A percentile compares a stretch with the other conserved stretches of the same genome.
phyloP scores from a whole-genome alignment of 2,888 invertebrate genomes.

The Syrista parreyssii region DNA sequence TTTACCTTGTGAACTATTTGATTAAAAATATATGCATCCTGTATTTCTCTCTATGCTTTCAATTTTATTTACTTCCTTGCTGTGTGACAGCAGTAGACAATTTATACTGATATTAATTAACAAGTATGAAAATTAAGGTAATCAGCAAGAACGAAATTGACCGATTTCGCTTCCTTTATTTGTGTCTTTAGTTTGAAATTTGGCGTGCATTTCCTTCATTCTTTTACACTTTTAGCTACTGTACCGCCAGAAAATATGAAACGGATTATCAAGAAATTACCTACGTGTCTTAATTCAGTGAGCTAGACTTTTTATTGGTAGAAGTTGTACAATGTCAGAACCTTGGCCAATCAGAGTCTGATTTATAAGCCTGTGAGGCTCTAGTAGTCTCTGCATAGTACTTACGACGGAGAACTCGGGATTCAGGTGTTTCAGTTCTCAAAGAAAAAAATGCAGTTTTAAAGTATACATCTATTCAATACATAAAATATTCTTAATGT shows the following conservation, averaged over 20 bases:
- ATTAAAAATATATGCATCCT: not conserved
- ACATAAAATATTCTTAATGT: not conserved
- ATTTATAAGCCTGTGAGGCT: no score
- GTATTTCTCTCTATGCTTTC: not conserved
- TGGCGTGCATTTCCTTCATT: not conserved
- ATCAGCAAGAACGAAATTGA: not conserved
- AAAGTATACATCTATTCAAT: not conserved
- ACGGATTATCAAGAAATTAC: no score
- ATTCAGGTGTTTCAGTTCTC: conserved; percentile 51
- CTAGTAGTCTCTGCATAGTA: not conserved
- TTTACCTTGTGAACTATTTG: not conserved
- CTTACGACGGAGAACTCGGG: conserved; percentile 36
- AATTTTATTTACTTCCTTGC: not conserved
- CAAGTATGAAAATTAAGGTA: not conserved
- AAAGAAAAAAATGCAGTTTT: conserved; percentile 16
- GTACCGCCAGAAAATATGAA: no score
- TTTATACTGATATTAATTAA: not conserved
- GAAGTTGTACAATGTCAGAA: no score
- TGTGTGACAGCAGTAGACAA: not conserved
- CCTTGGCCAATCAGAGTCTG: no score
- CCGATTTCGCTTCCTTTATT: not conserved
- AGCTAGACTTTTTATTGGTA: not conserved
- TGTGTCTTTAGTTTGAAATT: not conserved
- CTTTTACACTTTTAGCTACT: no score
- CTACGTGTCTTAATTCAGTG: no score